These are phyloP conservation scores for Plodia interpunctella DNA, from an alignment of 1,140 invertebrate genomes.

Conservation along the genomic window DNA sequence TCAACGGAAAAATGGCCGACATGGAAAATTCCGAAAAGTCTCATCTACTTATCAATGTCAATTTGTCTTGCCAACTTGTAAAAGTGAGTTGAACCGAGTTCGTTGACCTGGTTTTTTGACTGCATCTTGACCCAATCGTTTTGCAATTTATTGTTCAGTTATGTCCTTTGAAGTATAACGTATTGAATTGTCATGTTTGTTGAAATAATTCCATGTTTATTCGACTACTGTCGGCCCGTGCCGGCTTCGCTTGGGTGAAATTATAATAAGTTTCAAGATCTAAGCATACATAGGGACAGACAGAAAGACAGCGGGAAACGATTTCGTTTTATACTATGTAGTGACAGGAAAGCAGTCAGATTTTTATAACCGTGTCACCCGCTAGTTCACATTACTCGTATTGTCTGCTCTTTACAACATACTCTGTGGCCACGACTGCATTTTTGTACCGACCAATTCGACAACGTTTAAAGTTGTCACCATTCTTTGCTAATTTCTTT, in stretches of 20 bases:
- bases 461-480: conserved; percentile 5
- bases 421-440: background rate
- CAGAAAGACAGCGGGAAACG: too few relatives aligned
- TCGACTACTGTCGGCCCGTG: too few relatives aligned
- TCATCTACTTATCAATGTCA: background rate
- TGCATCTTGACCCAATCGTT: background rate
- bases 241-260: too few relatives aligned
- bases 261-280: too few relatives aligned
- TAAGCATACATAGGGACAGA: too few relatives aligned
- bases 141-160: background rate
- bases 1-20: too few relatives aligned
- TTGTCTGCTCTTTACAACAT: background rate
- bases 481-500: conserved; percentile 3
- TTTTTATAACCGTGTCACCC: too few relatives aligned
- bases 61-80: background rate
- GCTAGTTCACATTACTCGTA: too few relatives aligned
- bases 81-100: background rate
- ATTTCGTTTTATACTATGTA: too few relatives aligned
- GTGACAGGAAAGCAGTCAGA: too few relatives aligned
- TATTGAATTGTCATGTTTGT: background rate
- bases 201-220: too few relatives aligned
- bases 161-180: background rate
- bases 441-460: background rate
- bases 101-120: background rate
- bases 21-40: too few relatives aligned